phyloP scores from a whole-genome alignment of 2,888 invertebrate species.

The Psylliodes chrysocephalus region DNA sequence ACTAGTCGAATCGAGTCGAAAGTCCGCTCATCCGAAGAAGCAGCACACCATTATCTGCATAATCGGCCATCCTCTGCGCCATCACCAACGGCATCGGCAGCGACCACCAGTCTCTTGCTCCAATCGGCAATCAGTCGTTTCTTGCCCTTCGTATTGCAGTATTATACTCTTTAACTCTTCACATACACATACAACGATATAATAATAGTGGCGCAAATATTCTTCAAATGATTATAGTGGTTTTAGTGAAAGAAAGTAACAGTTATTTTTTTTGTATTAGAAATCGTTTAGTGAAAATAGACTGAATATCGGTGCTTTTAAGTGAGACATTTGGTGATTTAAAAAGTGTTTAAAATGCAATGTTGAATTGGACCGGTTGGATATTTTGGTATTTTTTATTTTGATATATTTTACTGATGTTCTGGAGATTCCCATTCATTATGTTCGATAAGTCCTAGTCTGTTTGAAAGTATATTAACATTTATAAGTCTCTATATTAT shows the following conservation, averaged over 20 bases:
- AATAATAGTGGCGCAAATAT: not conserved
- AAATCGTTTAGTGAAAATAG: not conserved
- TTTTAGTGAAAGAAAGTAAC: not conserved
- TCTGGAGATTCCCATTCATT: not conserved
- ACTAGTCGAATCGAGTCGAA: constrained; percentile 7
- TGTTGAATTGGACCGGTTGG: not conserved
- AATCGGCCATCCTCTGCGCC: constrained; percentile 4
- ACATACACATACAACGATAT: not conserved
- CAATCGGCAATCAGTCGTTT: constrained; percentile 14
- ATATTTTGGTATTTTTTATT: not conserved
- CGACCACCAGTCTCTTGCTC: constrained; percentile 8
- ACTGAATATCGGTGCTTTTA: not conserved
- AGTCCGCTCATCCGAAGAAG: not conserved
- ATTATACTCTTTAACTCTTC: not conserved
- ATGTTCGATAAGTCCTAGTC: no score
- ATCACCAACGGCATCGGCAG: constrained; percentile 11
- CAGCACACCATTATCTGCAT: not conserved
- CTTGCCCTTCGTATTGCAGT: constrained; percentile 15
- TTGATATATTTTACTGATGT: not conserved
- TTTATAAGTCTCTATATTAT: no score
- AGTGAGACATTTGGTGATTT: not conserved
- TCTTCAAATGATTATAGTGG: not conserved
- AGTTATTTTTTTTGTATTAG: not conserved
- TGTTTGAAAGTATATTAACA: no score
- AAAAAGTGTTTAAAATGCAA: not conserved